Base-by-base conservation (phyloP, 2,113 vertebrate genomes). In the Thoracochromis brauschi region DNA sequence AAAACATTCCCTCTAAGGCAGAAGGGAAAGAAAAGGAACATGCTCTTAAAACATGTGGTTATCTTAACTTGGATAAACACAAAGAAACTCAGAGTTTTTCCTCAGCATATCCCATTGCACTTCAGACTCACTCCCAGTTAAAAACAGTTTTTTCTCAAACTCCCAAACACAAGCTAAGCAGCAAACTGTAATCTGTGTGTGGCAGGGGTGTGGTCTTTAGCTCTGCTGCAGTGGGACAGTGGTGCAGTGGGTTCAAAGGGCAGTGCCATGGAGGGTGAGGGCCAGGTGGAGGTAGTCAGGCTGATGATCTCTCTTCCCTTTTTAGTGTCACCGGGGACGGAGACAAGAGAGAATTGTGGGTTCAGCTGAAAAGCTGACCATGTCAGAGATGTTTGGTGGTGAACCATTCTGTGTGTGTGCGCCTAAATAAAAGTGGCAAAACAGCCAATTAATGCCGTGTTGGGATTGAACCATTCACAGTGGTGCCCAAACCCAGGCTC, bases 401-500 rank as follows among this genome's bases (percentile, higher is more conserved):
- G 24, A 16, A 58, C 55, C 24, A 1, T 29, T 29, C 21, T 55
- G 54, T 55, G 11, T 55, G 6, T 13, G 54, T 3, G 54, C 4
- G 11, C n/a, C 53, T 57, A 57, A 16, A 57, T 57, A 29, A 29
- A 57, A 14, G 55, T 58, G 55, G 24, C 24, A 58, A 29, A 58
- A 58, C 7, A 57, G 55, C 24, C 55, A 58, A 0, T 58, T 58
- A 58, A 3, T 16, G 55, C 24, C 54, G 3, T 54, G n/a, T 0
- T 0, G 0, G n/a, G 8, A 9, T n/a, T 24, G 51, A 54, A 2
- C 9, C 19, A n/a, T 53, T 53, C 19, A 53, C 9, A n/a, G 19
- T n/a, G 49, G 49, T n/a, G 19, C 49, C 51, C 3, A 24, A 55
- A 24, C 11, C 53, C 53, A 55, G 53, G 54, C 54, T 55, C 11